phyloP scores from a whole-genome alignment of 2,888 invertebrate genomes.

The Ormyrus labotus region DNA sequence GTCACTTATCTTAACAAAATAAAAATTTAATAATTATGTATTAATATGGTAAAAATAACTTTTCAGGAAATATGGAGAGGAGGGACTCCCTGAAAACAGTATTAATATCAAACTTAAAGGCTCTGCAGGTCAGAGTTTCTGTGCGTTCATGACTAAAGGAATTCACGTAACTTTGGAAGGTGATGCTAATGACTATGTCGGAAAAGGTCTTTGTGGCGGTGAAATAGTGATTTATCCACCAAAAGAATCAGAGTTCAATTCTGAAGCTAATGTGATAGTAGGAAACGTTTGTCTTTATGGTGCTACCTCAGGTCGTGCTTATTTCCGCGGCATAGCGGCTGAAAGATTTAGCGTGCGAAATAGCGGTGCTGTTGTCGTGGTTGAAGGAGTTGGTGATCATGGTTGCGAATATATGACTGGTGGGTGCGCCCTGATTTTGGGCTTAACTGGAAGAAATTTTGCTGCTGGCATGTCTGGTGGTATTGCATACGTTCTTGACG shows the following conservation, averaged over 20 bases:
- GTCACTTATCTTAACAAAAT: too few species aligned
- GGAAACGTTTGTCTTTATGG: constrained; percentile 99
- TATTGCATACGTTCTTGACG: constrained; percentile 95
- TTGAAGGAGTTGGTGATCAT: constrained; percentile 99
- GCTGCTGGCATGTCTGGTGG: constrained; percentile 99
- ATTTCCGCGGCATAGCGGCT: constrained; percentile 97
- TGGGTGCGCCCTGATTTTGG: constrained; percentile 92
- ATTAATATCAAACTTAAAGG: constrained; percentile 91
- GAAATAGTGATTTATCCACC: constrained; percentile 95
- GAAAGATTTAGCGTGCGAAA: constrained; percentile 99
- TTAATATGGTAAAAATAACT: constrained; percentile 21
- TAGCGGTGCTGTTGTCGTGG: constrained; percentile 96
- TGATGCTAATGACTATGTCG: constrained; percentile 99
- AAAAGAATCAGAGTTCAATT: constrained; percentile 88
- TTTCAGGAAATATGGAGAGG: constrained; percentile 89
- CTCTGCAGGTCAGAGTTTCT: constrained; percentile 99
- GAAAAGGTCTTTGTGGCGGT: constrained; percentile 96
- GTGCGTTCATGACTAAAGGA: constrained; percentile 96
- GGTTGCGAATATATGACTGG: constrained; percentile 99
- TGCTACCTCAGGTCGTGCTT: constrained; percentile 95
- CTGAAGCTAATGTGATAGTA: constrained; percentile 96
- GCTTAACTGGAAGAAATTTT: constrained; percentile 97
- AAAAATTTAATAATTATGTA: too few species aligned
- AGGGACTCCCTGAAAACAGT: constrained; percentile 88
- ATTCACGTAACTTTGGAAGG: constrained; percentile 94